Evolutionary conservation across 2,888 invertebrate species (phyloP).

Genomic region (Tetranychus truncatus): DNA sequence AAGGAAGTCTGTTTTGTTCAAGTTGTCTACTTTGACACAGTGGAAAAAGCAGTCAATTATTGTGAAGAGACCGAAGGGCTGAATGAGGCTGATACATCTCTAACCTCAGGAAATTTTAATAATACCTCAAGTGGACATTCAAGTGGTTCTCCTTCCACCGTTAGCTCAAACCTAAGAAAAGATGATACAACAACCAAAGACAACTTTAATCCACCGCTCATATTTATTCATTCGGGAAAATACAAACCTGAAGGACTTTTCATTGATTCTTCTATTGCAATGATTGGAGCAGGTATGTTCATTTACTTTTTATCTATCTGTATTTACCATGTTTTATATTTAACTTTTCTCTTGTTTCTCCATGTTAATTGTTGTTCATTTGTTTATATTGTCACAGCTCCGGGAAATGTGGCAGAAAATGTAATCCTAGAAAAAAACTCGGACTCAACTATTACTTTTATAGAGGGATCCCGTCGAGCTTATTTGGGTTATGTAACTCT

Average conservation of each 20-base stretch:
- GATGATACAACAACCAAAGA: conserved; percentile 23
- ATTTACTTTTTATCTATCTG: too few relatives aligned
- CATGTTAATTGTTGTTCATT: background rate
- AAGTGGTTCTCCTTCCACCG: background rate
- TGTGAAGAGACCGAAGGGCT: conserved; percentile 46
- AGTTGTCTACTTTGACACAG: conserved; percentile 70
- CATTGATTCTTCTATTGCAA: conserved; percentile 75
- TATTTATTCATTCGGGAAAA: conserved; percentile 81
- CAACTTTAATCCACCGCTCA: conserved; percentile 42
- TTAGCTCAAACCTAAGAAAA: background rate
- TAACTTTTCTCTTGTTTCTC: background rate
- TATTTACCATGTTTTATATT: too few relatives aligned
- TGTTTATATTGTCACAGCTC: conserved; percentile 29
- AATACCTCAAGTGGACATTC: background rate
- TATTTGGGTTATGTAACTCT: conserved; percentile 87
- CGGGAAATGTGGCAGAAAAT: conserved; percentile 78
- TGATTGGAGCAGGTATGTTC: conserved; percentile 53
- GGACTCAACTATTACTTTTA: conserved; percentile 76
- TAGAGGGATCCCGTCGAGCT: conserved; percentile 78
- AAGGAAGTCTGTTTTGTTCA: too few relatives aligned
- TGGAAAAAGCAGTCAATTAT: conserved; percentile 69
- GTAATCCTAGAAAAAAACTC: conserved; percentile 79
- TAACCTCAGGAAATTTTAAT: background rate
- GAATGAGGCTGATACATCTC: background rate
- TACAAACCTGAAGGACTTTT: conserved; percentile 84